Evolutionary conservation across 2,113 vertebrate genomes (phyloP).

Genomic region (Lepisosteus osseus): DNA sequence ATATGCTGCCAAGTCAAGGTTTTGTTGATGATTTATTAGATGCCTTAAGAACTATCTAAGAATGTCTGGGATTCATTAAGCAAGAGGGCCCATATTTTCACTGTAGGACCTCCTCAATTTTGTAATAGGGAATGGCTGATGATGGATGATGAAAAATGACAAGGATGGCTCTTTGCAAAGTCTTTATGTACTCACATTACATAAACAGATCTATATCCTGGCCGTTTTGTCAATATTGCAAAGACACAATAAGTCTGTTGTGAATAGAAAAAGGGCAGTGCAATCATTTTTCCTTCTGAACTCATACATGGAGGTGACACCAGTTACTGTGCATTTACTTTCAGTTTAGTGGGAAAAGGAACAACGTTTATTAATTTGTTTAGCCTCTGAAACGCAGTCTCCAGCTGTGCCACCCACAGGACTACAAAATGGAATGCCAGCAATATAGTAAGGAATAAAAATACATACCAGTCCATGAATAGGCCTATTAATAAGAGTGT

Average conservation of each 20-base stretch:
- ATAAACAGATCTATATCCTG: constrained; percentile 14
- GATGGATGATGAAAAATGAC: neutral
- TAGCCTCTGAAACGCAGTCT: constrained; percentile 11
- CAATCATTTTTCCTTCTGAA: neutral
- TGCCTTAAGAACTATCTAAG: neutral
- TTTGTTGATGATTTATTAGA: neutral
- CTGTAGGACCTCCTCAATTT: neutral
- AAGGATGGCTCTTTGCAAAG: neutral
- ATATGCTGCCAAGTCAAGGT: constrained; percentile 12
- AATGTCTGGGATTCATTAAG: neutral
- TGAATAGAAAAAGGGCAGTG: neutral
- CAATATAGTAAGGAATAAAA: neutral
- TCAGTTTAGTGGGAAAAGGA: neutral
- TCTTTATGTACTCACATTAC: constrained; percentile 8
- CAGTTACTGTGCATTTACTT: neutral
- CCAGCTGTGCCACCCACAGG: neutral
- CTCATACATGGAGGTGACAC: neutral
- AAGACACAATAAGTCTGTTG: neutral
- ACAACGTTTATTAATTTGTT: constrained; percentile 21
- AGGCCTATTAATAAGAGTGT: no score
- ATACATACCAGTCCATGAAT: neutral
- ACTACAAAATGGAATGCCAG: neutral
- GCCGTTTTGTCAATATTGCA: neutral
- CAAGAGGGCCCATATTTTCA: neutral
- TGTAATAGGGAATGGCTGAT: no score